Base-by-base conservation (phyloP, 2,888 invertebrate genomes). In the Cheilosia vulpina region DNA sequence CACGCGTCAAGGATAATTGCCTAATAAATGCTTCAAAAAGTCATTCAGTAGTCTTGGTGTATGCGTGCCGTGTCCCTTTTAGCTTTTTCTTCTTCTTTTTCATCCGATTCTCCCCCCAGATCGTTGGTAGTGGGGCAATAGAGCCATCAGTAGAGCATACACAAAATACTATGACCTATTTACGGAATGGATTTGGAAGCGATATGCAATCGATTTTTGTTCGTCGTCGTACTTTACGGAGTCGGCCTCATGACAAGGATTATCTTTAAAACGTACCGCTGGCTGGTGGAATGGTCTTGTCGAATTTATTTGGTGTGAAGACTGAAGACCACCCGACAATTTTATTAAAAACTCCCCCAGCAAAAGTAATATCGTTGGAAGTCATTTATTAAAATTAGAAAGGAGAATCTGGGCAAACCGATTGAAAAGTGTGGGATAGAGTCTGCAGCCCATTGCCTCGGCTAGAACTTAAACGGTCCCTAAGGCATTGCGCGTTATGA, bases 151-250 rank as follows among this genome's bases (percentile, higher is more conserved):
- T 72, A 66, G 78, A 83, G 82, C 78, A 65, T 38, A 78, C 77
- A 83, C 78, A 83, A 68, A 24, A 79, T 78, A 68, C 73, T 83
- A 78, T 83, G 83, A 83, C 83, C 83, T 83, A 83, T 78, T 83
- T 83, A 73, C 52, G 79, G 73, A 41, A 53, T 34, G 68, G 57
- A 78, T 78, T 73, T 52, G 62, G 72, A 60, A 83, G 65, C 72
- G 55, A 73, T 63, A 73, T 57, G 45, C 73, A 83, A 83, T 83
- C 83, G 83, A 83, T 83, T 83, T 83, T 78, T 50, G 24, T 58
- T 71, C 13, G n/a, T 17, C n/a, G 19, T 4, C 4, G n/a, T 41
- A n/a, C 57, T 13, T 52, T 52, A 19, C 11, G 52, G 15, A 24
- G 15, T 4, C 34, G 34, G 19, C 38, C 50, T 65, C 38, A 45